phyloP scores from a whole-genome alignment of 2,797 vertebrate species.

The Arremon brunneinucha region DNA sequence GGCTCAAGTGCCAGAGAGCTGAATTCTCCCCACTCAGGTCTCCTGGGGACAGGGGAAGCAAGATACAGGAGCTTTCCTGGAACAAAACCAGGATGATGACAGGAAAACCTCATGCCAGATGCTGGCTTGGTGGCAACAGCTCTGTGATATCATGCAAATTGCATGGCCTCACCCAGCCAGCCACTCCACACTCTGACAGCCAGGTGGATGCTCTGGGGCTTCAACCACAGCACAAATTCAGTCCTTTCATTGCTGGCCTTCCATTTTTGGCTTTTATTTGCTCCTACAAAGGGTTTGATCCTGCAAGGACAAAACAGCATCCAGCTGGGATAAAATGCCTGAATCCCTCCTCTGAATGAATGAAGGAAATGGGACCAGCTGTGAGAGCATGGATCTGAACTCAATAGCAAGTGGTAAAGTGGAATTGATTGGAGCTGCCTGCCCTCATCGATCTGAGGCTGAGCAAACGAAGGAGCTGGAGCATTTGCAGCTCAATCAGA shows the following conservation, averaged over 20 bases:
- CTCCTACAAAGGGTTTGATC: not conserved
- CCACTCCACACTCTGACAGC: not conserved
- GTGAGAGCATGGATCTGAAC: not conserved
- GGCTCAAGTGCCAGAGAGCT: not conserved
- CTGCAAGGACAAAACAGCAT: not conserved
- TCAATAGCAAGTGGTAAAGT: not conserved
- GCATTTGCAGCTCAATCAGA: constrained; percentile 52
- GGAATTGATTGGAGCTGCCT: constrained; percentile 41
- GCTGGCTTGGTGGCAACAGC: not conserved
- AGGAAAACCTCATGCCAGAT: not conserved
- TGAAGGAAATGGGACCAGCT: not conserved
- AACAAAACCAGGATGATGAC: not conserved
- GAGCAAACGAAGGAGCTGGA: constrained; percentile 5
- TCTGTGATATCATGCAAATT: not conserved
- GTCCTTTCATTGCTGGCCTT: not conserved
- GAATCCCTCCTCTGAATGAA: not conserved
- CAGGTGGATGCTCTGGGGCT: not conserved
- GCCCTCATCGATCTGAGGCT: constrained; percentile 12
- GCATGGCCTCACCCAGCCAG: not conserved
- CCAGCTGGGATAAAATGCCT: not conserved
- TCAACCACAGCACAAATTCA: not conserved
- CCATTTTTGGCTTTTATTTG: not conserved
- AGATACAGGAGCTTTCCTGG: not conserved
- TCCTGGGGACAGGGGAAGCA: rapidly evolving
- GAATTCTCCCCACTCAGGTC: not conserved